A percentile compares a stretch with the other conserved stretches of the same genome.
Evolutionary conservation across 2,113 vertebrate genomes (phyloP).

Genomic region (Hippoglossus stenolepis): DNA sequence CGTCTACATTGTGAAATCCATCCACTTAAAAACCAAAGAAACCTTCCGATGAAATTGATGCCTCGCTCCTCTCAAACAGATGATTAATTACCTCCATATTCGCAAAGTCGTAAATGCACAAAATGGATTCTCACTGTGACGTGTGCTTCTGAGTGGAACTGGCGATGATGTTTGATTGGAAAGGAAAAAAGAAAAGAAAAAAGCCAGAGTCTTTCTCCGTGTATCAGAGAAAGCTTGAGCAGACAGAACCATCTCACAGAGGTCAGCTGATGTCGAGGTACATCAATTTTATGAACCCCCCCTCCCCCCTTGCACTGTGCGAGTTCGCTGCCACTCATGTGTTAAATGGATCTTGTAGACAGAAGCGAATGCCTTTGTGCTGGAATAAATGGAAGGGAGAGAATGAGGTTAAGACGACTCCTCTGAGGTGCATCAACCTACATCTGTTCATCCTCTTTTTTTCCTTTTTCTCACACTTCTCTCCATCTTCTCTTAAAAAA

Average conservation of each 20-base stretch:
- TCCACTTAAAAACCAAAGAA: constrained; percentile 17
- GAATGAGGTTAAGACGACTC: constrained; percentile 70
- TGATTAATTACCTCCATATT: constrained; percentile 43
- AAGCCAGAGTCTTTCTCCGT: neutral
- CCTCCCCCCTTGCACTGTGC: neutral
- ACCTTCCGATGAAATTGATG: constrained; percentile 32
- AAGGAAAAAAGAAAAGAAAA: neutral
- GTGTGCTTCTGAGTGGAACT: neutral
- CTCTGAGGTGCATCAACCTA: constrained; percentile 71
- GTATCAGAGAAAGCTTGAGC: constrained; percentile 41
- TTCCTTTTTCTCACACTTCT: constrained; percentile 24
- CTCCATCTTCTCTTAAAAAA: constrained; percentile 11
- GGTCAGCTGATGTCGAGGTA: constrained; percentile 73
- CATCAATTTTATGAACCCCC: constrained; percentile 73
- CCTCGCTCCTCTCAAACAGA: constrained; percentile 27
- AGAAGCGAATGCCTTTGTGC: constrained; percentile 71
- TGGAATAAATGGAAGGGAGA: constrained; percentile 73
- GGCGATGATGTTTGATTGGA: neutral
- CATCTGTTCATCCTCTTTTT: constrained; percentile 50
- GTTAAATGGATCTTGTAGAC: constrained; percentile 78
- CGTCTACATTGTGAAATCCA: constrained; percentile 45
- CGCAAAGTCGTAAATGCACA: constrained; percentile 30
- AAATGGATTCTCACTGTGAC: constrained; percentile 13
- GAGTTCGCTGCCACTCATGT: constrained; percentile 71
- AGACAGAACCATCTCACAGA: constrained; percentile 49